Base-by-base conservation (phyloP, 2,888 invertebrate species). In the Macrosoma leucophasiata region DNA sequence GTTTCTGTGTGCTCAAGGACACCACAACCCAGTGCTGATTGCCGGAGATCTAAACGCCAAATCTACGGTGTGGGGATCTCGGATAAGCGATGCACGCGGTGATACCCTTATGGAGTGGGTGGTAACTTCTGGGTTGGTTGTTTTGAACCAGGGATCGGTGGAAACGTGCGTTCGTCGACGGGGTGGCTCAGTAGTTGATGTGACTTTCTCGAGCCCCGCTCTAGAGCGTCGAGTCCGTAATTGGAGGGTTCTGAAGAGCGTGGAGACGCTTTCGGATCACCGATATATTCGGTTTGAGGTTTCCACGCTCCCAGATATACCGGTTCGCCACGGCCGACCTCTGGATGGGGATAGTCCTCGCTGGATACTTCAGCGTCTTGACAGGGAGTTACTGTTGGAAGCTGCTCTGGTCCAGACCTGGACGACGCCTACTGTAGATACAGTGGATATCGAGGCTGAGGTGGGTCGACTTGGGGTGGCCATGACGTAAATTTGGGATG, bases 401-500 rank as follows among this genome's bases (percentile, higher is more conserved):
- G 1, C 17, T 8, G 17, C n/a, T 3, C 10, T 11, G n/a, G 29
- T 36, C 2, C 27, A 32, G 5, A 18, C 9, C 4, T 21, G 21
- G 21, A 10, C 10, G 3, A n/a, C n/a, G n/a, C n/a, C n/a, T n/a
- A n/a, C n/a, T n/a, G n/a, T n/a, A n/a, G n/a, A n/a, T n/a, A n/a
- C n/a, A n/a, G n/a, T n/a, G n/a, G n/a, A n/a, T n/a, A n/a, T n/a
- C n/a, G n/a, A n/a, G n/a, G n/a, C n/a, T n/a, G n/a, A n/a, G n/a
- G n/a, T n/a, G n/a, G n/a, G n/a, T n/a, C n/a, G n/a, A n/a, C n/a
- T n/a, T n/a, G n/a, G n/a, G n/a, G n/a, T n/a, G n/a, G n/a, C n/a
- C n/a, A n/a, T n/a, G n/a, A n/a, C n/a, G n/a, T n/a, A n/a, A n/a
- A 13, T 41, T 2, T 41, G 36, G 20, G 36, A 44, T 13, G 33